Evolutionary conservation across 2,113 vertebrate species (phyloP).

Genomic region (Pelodiscus sinensis): DNA sequence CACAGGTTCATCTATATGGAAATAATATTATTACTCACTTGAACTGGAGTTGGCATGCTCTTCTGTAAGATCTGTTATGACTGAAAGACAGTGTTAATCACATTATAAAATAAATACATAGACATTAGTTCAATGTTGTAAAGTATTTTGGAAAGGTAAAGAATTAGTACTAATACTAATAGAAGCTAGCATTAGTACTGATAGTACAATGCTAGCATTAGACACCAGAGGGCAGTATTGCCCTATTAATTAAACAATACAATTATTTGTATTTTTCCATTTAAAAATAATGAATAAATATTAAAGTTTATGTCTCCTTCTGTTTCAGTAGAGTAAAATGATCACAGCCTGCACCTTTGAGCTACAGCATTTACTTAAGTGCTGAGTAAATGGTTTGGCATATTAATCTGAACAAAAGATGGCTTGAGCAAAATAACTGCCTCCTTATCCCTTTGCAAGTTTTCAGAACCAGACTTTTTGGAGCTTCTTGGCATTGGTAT

Average conservation of each 20-base stretch:
- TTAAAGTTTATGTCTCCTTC: not conserved
- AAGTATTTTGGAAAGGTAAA: not conserved
- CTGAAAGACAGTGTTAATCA: not conserved
- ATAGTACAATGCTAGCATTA: not conserved
- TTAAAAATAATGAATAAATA: constrained; percentile 18
- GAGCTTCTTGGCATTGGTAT: not conserved
- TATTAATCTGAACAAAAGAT: not conserved
- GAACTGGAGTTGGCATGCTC: fast-evolving
- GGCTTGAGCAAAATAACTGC: not conserved
- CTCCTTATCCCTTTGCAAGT: not conserved
- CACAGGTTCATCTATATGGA: fast-evolving
- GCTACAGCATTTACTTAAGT: not conserved
- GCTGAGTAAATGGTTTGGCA: not conserved
- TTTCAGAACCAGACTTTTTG: not conserved
- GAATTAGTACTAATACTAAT: not conserved
- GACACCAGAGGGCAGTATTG: constrained; percentile 82
- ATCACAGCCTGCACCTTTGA: not conserved
- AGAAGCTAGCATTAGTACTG: not conserved
- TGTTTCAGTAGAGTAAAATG: not conserved
- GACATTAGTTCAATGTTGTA: not conserved
- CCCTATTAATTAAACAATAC: constrained; percentile 53
- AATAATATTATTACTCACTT: fast-evolving
- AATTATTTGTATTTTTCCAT: constrained; percentile 23
- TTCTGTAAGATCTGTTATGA: not conserved
- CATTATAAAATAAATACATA: not conserved